A percentile compares a stretch with the other conserved stretches of the same genome.
These are phyloP conservation scores for Melanchra persicariae DNA, from an alignment of 2,888 invertebrate species.

Conservation along the genomic window DNA sequence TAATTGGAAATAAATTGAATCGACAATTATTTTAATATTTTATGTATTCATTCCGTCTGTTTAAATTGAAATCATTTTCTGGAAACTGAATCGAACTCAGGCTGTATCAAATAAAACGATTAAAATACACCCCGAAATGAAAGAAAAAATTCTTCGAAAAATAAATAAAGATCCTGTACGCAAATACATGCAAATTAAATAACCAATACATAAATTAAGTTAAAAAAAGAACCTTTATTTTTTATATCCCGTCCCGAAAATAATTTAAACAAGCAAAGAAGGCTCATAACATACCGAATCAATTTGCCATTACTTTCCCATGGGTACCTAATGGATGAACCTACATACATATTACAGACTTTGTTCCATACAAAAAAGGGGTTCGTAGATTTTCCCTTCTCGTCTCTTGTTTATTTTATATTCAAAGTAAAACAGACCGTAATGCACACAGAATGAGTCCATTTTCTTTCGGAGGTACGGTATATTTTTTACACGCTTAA, in stretches of 20 bases:
- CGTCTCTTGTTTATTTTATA: conserved; percentile 40
- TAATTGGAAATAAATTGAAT: neutral
- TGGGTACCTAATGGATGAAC: conserved; percentile 55
- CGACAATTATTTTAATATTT: neutral
- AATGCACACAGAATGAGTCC: neutral
- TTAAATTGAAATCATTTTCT: neutral
- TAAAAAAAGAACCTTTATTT: conserved; percentile 25
- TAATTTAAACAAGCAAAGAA: conserved; percentile 59
- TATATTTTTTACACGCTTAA: conserved; percentile 61
- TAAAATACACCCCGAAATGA: neutral
- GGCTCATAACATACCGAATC: conserved; percentile 60
- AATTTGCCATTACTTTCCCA: conserved; percentile 61
- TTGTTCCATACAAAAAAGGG: conserved; percentile 59
- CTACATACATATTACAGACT: conserved; percentile 50
- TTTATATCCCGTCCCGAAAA: conserved; percentile 40
- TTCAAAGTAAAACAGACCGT: conserved; percentile 44
- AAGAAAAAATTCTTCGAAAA: neutral
- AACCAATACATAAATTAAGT: conserved; percentile 49
- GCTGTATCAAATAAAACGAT: conserved; percentile 1
- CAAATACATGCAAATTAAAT: conserved; percentile 49
- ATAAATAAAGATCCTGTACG: conserved; percentile 8
- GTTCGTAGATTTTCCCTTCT: conserved; percentile 53
- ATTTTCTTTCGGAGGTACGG: conserved; percentile 23
- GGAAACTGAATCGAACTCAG: neutral
- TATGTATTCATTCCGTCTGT: neutral